Evolutionary conservation across 2,797 vertebrate species (phyloP), one percentile per base, ranked within the genome.

Genomic region (Typhlichthys eigenmanni): DNA sequence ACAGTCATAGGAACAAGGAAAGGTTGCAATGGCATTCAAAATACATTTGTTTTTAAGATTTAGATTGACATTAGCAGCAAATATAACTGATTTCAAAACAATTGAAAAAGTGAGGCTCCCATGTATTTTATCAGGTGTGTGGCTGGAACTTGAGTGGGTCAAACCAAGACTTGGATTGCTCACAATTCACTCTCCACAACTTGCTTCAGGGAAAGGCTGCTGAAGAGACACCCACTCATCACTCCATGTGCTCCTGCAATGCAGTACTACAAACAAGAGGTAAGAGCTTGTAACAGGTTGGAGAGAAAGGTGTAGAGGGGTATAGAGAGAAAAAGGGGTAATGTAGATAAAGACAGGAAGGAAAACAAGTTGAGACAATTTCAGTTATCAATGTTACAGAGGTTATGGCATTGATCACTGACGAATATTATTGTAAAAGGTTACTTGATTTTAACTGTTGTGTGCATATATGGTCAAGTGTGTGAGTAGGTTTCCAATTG

Each of bases 201-300:
- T 79, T 78, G 71, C 76, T 62, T 86, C 88, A 82, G 89, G 87
- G 72, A 61, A 55, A 79, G 81, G 53, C 69, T 58, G 71, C 55
- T 32, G 60, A 63, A 56, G 62, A 71, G 62, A 72, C 67, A 62
- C 84, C 85, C 84, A 82, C 76, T 84, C 81, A 72, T 74, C 82
- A 71, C 83, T 86, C 80, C 76, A 58, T 83, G 84, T 82, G 85
- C 89, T 92, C 89, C 90, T 78, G 85, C 87, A 88, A 74, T 80
- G 90, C 88, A 85, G 79, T 73, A 71, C 84, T 85, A 83, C 70
- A 78, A 87, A 86, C 85, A 84, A 88, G 83, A 88, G 81, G 73
- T 45, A 63, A 79, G 71, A 71, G 82, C 81, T 89, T 82, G 83
- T 79, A 81, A 84, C 55, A 74, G 82, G 75, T 74, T 19, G 64